A percentile compares a stretch with the other conserved stretches of the same genome.
These are phyloP conservation scores for Sthenelais limicola DNA, from an alignment of 2,888 invertebrate species.

Conservation along the genomic window DNA sequence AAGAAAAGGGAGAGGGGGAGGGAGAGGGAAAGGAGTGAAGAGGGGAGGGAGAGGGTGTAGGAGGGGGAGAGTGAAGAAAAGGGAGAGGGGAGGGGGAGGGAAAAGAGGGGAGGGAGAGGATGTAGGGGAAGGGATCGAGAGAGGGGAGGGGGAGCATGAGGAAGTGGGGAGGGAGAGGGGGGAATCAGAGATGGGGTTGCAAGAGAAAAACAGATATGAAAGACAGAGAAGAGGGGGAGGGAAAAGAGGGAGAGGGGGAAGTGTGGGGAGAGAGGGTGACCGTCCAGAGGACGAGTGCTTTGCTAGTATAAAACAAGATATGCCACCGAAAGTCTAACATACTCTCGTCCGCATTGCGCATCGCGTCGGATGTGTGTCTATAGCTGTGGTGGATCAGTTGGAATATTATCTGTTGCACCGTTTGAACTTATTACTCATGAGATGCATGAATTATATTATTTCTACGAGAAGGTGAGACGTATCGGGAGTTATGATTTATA, in stretches of 20 bases:
- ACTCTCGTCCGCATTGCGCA: too few species aligned
- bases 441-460: too few species aligned
- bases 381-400: too few species aligned
- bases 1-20: neutral
- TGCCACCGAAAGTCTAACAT: too few species aligned
- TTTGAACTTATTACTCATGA: too few species aligned
- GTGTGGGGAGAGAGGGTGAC: constrained; percentile 4
- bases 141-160: neutral
- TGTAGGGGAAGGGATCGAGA: neutral
- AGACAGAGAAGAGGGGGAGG: neutral
- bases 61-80: neutral
- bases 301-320: too few species aligned
- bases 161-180: neutral
- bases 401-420: too few species aligned
- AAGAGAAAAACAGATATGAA: neutral
- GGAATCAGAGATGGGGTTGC: neutral
- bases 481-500: too few species aligned
- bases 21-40: neutral
- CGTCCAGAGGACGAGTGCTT: too few species aligned
- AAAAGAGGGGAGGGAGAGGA: neutral
- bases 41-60: neutral
- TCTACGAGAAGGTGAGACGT: too few species aligned
- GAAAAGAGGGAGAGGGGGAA: neutral
- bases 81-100: neutral
- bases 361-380: too few species aligned